Conservation (phyloP, 2,888 invertebrate genomes). For the Meliscaeva auricollis region DNA sequence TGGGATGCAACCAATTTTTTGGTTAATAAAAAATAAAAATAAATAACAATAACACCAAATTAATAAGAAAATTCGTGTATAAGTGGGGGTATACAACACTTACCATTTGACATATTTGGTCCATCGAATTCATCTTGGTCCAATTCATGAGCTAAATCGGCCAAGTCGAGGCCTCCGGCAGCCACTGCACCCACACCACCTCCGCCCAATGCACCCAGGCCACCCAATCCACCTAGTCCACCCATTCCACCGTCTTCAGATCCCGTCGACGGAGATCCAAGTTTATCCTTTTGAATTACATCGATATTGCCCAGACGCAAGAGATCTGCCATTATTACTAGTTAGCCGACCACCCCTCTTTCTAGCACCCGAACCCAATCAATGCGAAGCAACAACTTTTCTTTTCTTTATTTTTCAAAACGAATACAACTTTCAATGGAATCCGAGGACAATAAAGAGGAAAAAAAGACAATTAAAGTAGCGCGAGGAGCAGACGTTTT, state of each 20-base stretch:
- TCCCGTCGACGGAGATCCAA: conserved; percentile 93
- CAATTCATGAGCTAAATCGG: conserved; percentile 87
- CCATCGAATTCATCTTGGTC: conserved; percentile 90
- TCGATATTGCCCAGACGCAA: conserved; percentile 88
- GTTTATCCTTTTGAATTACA: conserved; percentile 89
- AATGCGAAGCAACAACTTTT: conserved; percentile 62
- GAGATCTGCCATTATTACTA: conserved; percentile 88
- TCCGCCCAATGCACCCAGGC: conserved; percentile 83
- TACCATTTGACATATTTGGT: conserved; percentile 87
- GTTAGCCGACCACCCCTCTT: conserved; percentile 15
- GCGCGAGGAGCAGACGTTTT: conserved; percentile 2
- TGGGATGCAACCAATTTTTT: too few relatives aligned
- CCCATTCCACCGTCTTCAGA: conserved; percentile 91
- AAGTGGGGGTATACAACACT: conserved; percentile 73
- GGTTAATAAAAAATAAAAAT: neutral
- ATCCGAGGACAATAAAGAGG: conserved; percentile 4
- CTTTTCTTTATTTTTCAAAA: neutral
- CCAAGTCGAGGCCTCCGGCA: conserved; percentile 85
- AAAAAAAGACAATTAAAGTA: neutral
- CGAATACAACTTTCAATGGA: conserved; percentile 10
- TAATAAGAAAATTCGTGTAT: too few relatives aligned
- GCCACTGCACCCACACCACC: conserved; percentile 84
- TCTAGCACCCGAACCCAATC: conserved; percentile 23
- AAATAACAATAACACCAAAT: neutral
- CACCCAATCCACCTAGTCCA: conserved; percentile 79